Conservation (phyloP, 1,140 invertebrate genomes). For the Nomia melanderi region DNA sequence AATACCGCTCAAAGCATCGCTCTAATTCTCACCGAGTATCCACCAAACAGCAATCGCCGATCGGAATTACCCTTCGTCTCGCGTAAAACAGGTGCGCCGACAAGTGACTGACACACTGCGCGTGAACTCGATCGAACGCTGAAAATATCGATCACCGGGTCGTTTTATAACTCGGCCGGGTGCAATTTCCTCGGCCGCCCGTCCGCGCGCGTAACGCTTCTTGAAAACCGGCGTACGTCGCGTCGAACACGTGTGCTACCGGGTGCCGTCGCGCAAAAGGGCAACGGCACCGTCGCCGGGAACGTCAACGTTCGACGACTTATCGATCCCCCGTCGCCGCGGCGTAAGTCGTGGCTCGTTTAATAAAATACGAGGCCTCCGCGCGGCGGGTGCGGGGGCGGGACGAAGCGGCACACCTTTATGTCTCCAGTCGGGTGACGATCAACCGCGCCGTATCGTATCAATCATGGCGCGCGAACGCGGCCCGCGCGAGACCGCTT, state of each 20-base stretch:
- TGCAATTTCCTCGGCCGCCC: neutral
- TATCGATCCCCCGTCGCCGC: neutral
- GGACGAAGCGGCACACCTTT: neutral
- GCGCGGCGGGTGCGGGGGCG: neutral
- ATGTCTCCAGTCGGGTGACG: slow-evolving; percentile 3
- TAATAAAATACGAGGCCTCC: slow-evolving; percentile 4
- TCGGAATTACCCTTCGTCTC: no score
- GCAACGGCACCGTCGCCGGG: slow-evolving; percentile 11
- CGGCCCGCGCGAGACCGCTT: neutral
- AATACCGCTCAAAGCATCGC: no score
- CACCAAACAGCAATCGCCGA: no score
- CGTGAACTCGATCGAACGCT: no score
- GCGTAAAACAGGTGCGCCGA: no score
- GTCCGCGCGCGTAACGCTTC: neutral
- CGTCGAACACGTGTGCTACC: neutral
- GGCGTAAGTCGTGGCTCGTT: neutral
- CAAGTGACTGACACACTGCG: no score
- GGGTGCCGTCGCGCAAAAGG: neutral
- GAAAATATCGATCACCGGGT: neutral
- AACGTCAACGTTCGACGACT: slow-evolving; percentile 19
- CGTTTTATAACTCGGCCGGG: neutral
- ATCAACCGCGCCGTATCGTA: neutral
- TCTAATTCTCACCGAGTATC: no score
- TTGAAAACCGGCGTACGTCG: slow-evolving; percentile 4
- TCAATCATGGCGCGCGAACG: neutral